Evolutionary conservation across 2,888 invertebrate species (phyloP).

Genomic region (Pheosia gnoma): DNA sequence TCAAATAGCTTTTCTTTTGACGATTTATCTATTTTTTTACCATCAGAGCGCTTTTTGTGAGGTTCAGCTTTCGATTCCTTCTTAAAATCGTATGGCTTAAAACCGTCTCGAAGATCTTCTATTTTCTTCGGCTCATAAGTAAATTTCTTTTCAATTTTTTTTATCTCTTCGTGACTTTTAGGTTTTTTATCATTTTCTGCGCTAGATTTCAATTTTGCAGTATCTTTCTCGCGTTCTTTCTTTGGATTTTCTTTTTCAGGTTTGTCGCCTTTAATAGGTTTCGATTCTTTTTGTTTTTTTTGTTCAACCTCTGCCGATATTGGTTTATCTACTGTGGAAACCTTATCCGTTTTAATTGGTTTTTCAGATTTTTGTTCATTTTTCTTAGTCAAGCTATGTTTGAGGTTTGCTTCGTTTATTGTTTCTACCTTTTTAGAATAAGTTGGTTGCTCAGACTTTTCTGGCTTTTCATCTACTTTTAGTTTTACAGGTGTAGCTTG

Average conservation of each 20-base stretch:
- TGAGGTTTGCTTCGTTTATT: constrained; percentile 24
- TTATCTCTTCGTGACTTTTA: constrained; percentile 17
- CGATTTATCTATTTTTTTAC: constrained; percentile 35
- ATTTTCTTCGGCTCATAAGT: constrained; percentile 32
- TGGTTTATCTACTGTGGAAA: constrained; percentile 5
- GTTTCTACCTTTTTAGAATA: constrained; percentile 28
- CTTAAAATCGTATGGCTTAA: constrained; percentile 31
- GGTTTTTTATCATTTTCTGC: constrained; percentile 26
- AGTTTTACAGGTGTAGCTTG: not conserved
- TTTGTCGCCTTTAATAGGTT: constrained; percentile 26
- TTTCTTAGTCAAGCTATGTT: constrained; percentile 11
- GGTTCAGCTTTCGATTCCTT: constrained; percentile 37
- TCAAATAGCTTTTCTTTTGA: constrained; percentile 40
- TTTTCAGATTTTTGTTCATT: constrained; percentile 12
- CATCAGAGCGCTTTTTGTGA: constrained; percentile 20
- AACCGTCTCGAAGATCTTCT: constrained; percentile 31
- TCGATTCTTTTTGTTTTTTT: constrained; percentile 34
- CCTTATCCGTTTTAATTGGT: no score
- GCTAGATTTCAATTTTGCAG: constrained; percentile 21
- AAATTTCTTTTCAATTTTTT: constrained; percentile 23
- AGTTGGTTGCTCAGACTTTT: not conserved
- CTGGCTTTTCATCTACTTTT: constrained; percentile 3
- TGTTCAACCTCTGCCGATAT: constrained; percentile 32
- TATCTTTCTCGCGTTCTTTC: constrained; percentile 26
- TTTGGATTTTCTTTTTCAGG: constrained; percentile 28